These are phyloP conservation scores for Grammomys surdaster DNA, from an alignment of 2,113 vertebrate species.

Conservation along the genomic window DNA sequence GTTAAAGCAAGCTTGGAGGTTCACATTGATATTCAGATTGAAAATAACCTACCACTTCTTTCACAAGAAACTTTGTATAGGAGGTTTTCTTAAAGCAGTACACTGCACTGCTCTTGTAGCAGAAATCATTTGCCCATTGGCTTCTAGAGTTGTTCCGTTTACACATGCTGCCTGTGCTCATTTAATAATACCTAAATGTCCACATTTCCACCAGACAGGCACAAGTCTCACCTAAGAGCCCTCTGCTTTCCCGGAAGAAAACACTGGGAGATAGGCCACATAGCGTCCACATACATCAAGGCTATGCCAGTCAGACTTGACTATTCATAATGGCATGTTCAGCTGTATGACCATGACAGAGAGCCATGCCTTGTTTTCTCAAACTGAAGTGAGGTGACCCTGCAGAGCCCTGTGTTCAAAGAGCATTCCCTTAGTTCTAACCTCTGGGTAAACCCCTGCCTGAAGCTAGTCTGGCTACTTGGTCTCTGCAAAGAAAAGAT, in stretches of 20 bases:
- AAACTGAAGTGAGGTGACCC: constrained; percentile 4
- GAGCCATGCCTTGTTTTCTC: background rate
- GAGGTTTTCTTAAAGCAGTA: background rate
- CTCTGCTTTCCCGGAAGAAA: constrained; percentile 12
- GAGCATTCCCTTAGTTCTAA: background rate
- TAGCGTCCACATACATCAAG: background rate
- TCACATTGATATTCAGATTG: background rate
- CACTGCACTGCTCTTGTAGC: background rate
- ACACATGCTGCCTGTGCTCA: background rate
- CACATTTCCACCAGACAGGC: background rate
- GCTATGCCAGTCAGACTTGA: background rate
- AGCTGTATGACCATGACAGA: background rate
- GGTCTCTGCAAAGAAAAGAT: background rate
- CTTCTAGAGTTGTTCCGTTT: background rate
- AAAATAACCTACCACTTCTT: background rate
- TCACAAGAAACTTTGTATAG: background rate
- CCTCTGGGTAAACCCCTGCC: background rate
- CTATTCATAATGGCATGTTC: background rate
- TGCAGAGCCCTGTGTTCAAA: background rate
- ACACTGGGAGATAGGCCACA: background rate
- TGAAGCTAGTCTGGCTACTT: background rate
- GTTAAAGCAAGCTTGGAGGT: background rate
- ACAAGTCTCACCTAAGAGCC: background rate
- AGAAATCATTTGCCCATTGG: no score
- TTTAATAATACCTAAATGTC: background rate